Conservation (phyloP, 2,113 vertebrate genomes). For the Delphinus delphis region DNA sequence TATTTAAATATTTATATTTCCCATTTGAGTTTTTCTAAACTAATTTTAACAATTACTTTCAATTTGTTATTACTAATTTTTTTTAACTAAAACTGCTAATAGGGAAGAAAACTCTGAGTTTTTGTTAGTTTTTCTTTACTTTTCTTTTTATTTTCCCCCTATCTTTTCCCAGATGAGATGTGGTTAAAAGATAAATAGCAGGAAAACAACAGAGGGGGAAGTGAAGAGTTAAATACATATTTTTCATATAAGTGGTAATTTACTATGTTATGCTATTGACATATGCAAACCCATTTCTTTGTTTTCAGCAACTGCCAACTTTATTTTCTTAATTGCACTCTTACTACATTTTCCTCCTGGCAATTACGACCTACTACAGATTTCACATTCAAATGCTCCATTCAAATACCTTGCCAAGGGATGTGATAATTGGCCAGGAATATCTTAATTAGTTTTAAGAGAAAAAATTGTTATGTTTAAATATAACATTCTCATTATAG, state of each 20-base stretch:
- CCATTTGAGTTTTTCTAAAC: neutral
- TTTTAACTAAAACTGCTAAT: neutral
- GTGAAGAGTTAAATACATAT: neutral
- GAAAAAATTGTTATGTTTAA: neutral
- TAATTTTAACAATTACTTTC: neutral
- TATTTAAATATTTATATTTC: slow-evolving; percentile 38
- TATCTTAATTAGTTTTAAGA: slow-evolving; percentile 20
- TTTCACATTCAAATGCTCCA: neutral
- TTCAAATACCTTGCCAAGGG: neutral
- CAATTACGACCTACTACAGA: neutral
- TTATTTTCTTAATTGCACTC: neutral
- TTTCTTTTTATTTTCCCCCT: neutral
- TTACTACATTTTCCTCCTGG: neutral
- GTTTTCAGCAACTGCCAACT: neutral
- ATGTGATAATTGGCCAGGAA: neutral
- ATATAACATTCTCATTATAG: neutral
- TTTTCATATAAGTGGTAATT: neutral
- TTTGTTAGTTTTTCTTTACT: neutral
- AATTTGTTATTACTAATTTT: neutral
- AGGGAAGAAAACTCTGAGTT: neutral
- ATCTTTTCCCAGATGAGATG: neutral
- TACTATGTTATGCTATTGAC: neutral
- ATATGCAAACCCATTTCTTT: neutral
- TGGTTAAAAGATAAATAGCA: neutral
- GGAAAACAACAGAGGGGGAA: neutral